Evolutionary conservation across 2,888 invertebrate genomes (phyloP).

Genomic region (Eumerus sabulonum): DNA sequence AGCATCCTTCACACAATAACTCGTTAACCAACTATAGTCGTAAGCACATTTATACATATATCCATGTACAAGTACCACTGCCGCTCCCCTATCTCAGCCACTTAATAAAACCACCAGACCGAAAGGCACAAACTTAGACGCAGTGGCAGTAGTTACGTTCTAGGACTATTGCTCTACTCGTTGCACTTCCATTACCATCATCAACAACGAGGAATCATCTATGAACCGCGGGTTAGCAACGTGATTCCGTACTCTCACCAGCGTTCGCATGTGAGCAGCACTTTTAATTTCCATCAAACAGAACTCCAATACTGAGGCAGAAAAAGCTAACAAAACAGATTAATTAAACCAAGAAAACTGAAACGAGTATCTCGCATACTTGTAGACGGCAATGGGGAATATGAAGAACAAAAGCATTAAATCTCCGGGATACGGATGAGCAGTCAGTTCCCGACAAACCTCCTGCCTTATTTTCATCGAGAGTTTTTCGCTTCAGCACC

Average conservation of each 20-base stretch:
- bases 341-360: slow-evolving; percentile 51
- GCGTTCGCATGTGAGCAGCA: slow-evolving; percentile 32
- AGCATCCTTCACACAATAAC: slow-evolving; percentile 37
- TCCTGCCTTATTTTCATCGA: slow-evolving; percentile 77
- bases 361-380: slow-evolving; percentile 7
- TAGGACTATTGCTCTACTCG: slow-evolving; percentile 14
- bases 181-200: slow-evolving; percentile 2
- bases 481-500: slow-evolving; percentile 30
- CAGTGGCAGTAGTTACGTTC: slow-evolving; percentile 27
- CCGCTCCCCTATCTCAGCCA: slow-evolving; percentile 33
- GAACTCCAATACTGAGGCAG: slow-evolving; percentile 48
- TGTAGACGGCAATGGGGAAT: neutral
- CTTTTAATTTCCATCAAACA: slow-evolving; percentile 62
- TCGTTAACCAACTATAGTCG: slow-evolving; percentile 24
- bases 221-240: slow-evolving; percentile 61
- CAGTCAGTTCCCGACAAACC: slow-evolving; percentile 75
- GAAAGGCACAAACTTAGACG: slow-evolving; percentile 59
- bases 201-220: slow-evolving; percentile 1
- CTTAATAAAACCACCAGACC: slow-evolving; percentile 61
- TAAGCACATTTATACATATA: too few relatives aligned
- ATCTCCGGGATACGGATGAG: slow-evolving; percentile 37
- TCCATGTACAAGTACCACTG: slow-evolving; percentile 11
- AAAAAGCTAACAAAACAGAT: slow-evolving; percentile 63
- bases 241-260: slow-evolving; percentile 33
- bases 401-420: neutral